Evolutionary conservation across 2,888 invertebrate species (phyloP).

Genomic region (Teinopalpus imperialis): DNA sequence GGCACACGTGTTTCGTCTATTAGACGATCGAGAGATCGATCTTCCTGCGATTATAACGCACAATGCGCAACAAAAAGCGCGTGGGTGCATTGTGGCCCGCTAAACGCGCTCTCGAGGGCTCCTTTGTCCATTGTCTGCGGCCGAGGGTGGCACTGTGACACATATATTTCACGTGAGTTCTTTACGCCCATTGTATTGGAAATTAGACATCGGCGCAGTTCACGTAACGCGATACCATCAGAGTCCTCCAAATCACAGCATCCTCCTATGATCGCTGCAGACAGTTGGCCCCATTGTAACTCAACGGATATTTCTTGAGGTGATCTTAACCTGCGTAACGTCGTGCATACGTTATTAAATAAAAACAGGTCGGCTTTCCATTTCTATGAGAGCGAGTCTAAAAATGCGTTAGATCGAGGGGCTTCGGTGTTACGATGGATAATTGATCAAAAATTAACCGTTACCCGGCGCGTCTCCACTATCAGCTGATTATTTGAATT

Average conservation of each 20-base stretch:
- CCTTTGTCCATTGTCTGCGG: conserved; percentile 75
- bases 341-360: conserved; percentile 51
- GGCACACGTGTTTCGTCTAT: conserved; percentile 42
- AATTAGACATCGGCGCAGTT: conserved; percentile 77
- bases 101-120: conserved; percentile 52
- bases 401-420: conserved; percentile 55
- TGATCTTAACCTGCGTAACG: conserved; percentile 37
- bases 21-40: conserved; percentile 53
- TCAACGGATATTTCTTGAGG: conserved; percentile 41
- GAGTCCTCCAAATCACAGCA: conserved; percentile 49
- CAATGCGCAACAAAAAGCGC: conserved; percentile 52
- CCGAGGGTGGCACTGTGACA: conserved; percentile 79
- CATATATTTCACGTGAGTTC: conserved; percentile 78
- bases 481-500: conserved; percentile 70
- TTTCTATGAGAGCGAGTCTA: conserved; percentile 60
- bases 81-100: conserved; percentile 68
- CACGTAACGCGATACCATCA: conserved; percentile 77
- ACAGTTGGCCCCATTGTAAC: conserved; percentile 48
- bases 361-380: conserved; percentile 74
- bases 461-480: conserved; percentile 49
- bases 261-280: conserved; percentile 49
- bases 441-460: conserved; percentile 71
- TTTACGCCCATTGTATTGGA: conserved; percentile 79
- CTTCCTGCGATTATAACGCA: conserved; percentile 56
- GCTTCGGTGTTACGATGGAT: conserved; percentile 47